Evolutionary conservation across 2,888 invertebrate species (phyloP), one percentile per base, ranked within the genome.

Genomic region (Exocentrus adspersus): DNA sequence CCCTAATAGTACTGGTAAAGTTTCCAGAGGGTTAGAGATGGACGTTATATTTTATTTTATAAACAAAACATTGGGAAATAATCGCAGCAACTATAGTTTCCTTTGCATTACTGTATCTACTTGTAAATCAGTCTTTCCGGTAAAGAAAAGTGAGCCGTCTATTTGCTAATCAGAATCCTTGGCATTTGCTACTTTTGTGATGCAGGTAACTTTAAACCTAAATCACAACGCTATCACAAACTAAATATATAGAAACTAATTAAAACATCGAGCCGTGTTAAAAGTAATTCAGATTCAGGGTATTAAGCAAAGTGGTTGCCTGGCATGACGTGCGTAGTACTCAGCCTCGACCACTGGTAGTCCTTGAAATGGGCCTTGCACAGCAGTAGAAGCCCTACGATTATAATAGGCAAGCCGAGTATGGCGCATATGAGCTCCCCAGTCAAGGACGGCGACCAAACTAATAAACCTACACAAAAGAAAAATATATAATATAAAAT

Each of bases 401-500:
- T 76, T 16, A 88, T 86, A 41, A 88, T 85, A 4, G 87, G 87
- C 60, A 87, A 81, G 61, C 87, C 87, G 17, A 88, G 78, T 20
- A 87, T 78, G 0, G 87, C 86, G 75, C 87, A 88, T 60, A 88
- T 86, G 17, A 88, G 76, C 75, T 88, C 88, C n/a, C 87, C 87
- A 3, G 86, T 85, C 57, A 87, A 81, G 12, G 85, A 84, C n/a
- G 87, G 87, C 58, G 85, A 81, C 87, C 87, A 87, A 19, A 82
- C 72, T 61, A 86, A 77, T 59, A 80, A 77, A 71, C 84, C 86
- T 86, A 69, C 69, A 70, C 30, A 43, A 60, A 65, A 70, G 28
- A 64, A 50, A 37, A 45, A 14, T 86, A 69, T 69, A 70, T 32
- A 43, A 60, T 64, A 70, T 28, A 64, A 50, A 37, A 45, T 7